A percentile compares a stretch with the other conserved stretches of the same genome.
Conservation (phyloP, 2,113 vertebrate genomes). For the Hyla sarda region DNA sequence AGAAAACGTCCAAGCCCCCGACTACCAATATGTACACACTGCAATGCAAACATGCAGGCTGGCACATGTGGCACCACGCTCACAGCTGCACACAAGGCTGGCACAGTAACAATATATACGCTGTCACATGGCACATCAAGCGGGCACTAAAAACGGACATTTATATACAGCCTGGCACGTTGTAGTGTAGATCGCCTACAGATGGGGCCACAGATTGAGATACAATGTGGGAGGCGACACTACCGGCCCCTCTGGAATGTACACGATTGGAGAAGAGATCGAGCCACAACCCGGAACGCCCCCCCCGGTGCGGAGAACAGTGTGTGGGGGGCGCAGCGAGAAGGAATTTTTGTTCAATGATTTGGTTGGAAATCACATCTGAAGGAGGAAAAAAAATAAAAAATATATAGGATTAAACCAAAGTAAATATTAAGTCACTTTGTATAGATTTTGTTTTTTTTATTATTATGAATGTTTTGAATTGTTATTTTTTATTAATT, state of each 20-base stretch:
- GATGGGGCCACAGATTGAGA: not conserved
- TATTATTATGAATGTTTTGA: no score
- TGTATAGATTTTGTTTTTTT: no score
- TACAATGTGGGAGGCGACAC: not conserved
- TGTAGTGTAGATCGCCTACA: not conserved
- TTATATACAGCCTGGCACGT: conserved; percentile 5
- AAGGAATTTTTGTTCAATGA: not conserved
- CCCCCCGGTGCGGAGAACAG: not conserved
- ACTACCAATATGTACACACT: not conserved
- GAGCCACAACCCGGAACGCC: not conserved
- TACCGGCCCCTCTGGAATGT: conserved; percentile 33
- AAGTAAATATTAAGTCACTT: no score
- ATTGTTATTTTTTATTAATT: no score
- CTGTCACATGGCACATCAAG: conserved; percentile 48
- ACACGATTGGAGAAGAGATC: not conserved
- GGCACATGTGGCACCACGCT: not conserved
- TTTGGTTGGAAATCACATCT: not conserved
- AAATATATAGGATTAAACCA: not conserved
- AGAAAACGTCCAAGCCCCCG: not conserved
- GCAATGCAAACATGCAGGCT: conserved; percentile 25
- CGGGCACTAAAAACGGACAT: conserved; percentile 34
- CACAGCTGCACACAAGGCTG: conserved; percentile 27
- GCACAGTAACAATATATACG: conserved; percentile 29
- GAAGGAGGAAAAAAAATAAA: not conserved
- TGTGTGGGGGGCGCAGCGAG: not conserved